Evolutionary conservation across 1,140 invertebrate genomes (phyloP).

Genomic region (Parasteatoda tepidariorum): DNA sequence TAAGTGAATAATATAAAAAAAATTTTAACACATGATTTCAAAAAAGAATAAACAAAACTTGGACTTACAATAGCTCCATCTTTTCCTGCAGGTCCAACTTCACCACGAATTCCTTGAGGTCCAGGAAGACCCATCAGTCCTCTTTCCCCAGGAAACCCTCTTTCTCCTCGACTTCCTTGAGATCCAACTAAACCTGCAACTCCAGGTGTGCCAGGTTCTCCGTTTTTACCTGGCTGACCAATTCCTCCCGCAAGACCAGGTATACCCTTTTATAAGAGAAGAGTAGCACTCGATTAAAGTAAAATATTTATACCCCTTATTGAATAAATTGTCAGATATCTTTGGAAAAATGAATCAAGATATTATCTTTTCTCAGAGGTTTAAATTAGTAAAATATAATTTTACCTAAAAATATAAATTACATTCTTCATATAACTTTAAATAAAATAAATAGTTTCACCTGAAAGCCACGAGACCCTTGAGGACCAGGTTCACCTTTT

Average conservation of each 20-base stretch:
- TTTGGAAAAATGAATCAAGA: not conserved
- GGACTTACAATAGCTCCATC: slow-evolving; percentile 77
- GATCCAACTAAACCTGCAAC: slow-evolving; percentile 72
- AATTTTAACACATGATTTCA: too few species aligned
- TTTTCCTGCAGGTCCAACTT: slow-evolving; percentile 76
- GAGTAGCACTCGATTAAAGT: not conserved
- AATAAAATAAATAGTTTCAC: slow-evolving; percentile 67
- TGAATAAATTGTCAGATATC: not conserved
- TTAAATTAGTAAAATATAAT: not conserved
- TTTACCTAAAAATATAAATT: not conserved
- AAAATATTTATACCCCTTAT: not conserved
- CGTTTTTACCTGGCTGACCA: slow-evolving; percentile 81
- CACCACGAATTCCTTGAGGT: slow-evolving; percentile 76
- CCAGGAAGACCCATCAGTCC: slow-evolving; percentile 71
- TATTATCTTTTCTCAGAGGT: not conserved
- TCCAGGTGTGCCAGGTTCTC: slow-evolving; percentile 79
- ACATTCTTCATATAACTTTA: not conserved
- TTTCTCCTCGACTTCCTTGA: slow-evolving; percentile 78
- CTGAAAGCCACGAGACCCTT: slow-evolving; percentile 82
- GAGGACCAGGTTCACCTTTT: slow-evolving; percentile 77
- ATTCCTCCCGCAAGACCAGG: slow-evolving; percentile 78
- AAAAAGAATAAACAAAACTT: not conserved
- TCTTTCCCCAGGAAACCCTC: slow-evolving; percentile 74
- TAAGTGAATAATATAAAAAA: too few species aligned
- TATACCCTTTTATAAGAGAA: slow-evolving; percentile 73